phyloP scores from a whole-genome alignment of 2,888 invertebrate genomes.

The Diabrotica balteata region DNA sequence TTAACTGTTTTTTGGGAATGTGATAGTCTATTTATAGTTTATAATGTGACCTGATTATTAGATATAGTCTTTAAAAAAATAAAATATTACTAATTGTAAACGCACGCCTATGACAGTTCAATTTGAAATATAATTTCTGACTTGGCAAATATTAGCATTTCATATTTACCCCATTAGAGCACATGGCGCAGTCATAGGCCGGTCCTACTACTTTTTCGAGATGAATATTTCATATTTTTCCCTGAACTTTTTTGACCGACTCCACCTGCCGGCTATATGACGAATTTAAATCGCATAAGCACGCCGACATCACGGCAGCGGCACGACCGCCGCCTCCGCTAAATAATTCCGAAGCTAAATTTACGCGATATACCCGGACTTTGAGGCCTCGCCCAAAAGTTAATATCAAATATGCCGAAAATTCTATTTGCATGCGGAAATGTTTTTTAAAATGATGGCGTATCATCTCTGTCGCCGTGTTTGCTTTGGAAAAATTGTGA shows the following conservation, averaged over 20 bases:
- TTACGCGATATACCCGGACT: conserved; percentile 39
- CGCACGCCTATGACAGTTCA: conserved; percentile 52
- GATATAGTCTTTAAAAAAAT: too few relatives aligned
- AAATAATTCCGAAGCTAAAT: conserved; percentile 56
- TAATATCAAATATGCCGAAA: conserved; percentile 39
- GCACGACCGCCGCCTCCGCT: conserved; percentile 34
- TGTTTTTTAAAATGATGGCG: conserved; percentile 22
- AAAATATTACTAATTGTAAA: too few relatives aligned
- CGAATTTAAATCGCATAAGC: conserved; percentile 58
- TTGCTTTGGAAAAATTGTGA: not conserved
- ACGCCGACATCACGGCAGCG: conserved; percentile 53
- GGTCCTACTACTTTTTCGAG: conserved; percentile 50
- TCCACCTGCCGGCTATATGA: conserved; percentile 53
- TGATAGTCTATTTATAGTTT: too few relatives aligned
- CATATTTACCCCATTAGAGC: conserved; percentile 59
- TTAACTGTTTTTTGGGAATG: too few relatives aligned
- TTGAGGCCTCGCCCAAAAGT: conserved; percentile 37
- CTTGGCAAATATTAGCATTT: conserved; percentile 60
- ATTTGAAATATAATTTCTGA: conserved; percentile 58
- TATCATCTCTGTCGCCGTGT: conserved; percentile 7
- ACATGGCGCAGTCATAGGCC: conserved; percentile 50
- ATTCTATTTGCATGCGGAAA: conserved; percentile 38
- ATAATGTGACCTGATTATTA: too few relatives aligned
- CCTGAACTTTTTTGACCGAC: conserved; percentile 50
- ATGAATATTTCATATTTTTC: conserved; percentile 56